Percentiles rank a stretch among this genome's conserved stretches.
These are phyloP conservation scores for Zosterops japonicus DNA, from an alignment of 2,113 vertebrate species.

Conservation along the genomic window DNA sequence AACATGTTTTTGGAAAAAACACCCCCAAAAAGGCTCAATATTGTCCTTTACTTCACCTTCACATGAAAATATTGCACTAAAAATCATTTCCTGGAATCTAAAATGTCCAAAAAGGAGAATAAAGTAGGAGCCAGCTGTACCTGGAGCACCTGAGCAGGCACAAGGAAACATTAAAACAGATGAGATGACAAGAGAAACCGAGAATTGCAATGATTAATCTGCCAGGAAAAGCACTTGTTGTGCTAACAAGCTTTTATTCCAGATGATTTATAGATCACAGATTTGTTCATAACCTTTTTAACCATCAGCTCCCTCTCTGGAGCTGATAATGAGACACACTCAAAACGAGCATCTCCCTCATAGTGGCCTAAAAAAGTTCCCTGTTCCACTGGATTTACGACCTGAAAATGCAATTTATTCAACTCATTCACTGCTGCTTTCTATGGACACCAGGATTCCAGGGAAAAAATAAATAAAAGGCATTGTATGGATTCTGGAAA, in stretches of 20 bases:
- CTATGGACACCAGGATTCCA: neutral
- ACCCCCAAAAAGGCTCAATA: neutral
- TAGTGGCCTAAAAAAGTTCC: neutral
- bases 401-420: neutral
- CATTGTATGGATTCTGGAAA: too few relatives aligned
- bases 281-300: conserved; percentile 1
- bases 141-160: neutral
- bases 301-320: neutral
- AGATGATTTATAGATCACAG: neutral
- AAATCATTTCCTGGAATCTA: neutral
- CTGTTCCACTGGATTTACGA: neutral
- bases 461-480: neutral
- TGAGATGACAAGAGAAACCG: neutral
- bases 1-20: neutral
- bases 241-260: neutral
- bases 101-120: neutral
- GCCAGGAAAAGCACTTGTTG: neutral
- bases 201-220: neutral
- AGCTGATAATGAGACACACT: neutral
- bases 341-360: neutral
- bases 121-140: neutral
- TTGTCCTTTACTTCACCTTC: neutral
- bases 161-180: neutral
- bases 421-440: neutral
- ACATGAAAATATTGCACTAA: neutral